Evolutionary conservation across 2,113 vertebrate species (phyloP).

Genomic region (Silurus meridionalis): DNA sequence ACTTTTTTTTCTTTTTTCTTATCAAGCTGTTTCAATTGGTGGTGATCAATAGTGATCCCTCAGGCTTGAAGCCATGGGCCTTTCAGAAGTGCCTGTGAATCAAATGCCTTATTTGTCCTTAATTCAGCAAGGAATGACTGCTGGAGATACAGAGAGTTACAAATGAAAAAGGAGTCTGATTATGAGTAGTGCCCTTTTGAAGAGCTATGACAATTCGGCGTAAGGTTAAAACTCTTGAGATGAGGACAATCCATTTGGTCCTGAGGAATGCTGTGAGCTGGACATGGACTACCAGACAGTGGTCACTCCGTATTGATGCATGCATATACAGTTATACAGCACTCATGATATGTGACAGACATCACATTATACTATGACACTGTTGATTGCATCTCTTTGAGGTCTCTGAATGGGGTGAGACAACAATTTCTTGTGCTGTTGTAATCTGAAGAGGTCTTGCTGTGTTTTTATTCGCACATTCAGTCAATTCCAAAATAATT

Average conservation of each 20-base stretch:
- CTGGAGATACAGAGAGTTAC: background rate
- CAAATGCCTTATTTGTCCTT: background rate
- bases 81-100: background rate
- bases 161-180: background rate
- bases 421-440: background rate
- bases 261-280: background rate
- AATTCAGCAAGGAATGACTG: background rate
- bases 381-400: no score
- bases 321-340: no score
- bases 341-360: no score
- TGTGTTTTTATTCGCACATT: background rate
- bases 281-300: no score
- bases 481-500: background rate
- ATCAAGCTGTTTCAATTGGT: background rate
- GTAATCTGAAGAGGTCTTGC: background rate
- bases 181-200: background rate
- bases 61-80: background rate
- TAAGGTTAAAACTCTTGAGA: background rate
- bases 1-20: background rate
- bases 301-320: no score
- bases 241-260: background rate
- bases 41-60: background rate
- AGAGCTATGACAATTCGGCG: background rate
- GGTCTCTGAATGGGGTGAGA: background rate
- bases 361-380: no score